Evolutionary conservation across 2,113 vertebrate species (phyloP).

Genomic region (Solea solea): DNA sequence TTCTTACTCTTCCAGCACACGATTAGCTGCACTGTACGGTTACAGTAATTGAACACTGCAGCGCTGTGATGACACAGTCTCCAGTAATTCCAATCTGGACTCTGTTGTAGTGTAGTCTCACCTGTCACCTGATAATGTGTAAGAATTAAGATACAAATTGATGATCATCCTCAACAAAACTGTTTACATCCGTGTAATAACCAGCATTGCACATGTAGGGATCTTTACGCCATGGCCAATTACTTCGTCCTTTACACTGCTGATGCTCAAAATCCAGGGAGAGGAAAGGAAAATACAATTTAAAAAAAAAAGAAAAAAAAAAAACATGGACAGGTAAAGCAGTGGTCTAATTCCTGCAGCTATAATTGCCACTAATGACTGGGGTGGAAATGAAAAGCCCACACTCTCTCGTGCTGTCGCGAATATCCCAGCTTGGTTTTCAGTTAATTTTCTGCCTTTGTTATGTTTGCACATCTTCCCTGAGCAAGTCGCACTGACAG

Average conservation of each 20-base stretch:
- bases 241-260: conserved; percentile 10
- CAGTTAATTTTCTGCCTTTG: conserved; percentile 58
- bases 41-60: conserved; percentile 58
- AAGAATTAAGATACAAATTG: conserved; percentile 26
- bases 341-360: conserved; percentile 21
- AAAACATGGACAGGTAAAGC: not conserved
- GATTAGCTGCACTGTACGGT: conserved; percentile 57
- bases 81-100: conserved; percentile 45
- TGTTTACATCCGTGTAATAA: conserved; percentile 21
- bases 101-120: conserved; percentile 55
- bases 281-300: not conserved
- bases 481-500: conserved; percentile 33
- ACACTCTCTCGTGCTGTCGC: conserved; percentile 6
- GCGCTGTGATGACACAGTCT: conserved; percentile 32
- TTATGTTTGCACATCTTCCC: conserved; percentile 53
- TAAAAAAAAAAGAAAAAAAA: too few species aligned
- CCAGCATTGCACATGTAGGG: not conserved
- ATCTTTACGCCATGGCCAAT: not conserved
- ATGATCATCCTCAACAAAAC: conserved; percentile 37
- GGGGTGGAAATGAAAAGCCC: conserved; percentile 42
- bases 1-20: conserved; percentile 34
- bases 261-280: conserved; percentile 15
- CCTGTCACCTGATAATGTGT: conserved; percentile 24
- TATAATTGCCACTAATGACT: conserved; percentile 20
- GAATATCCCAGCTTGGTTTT: conserved; percentile 34